Base-by-base conservation (phyloP, 1,140 invertebrate genomes). In the Hormaphis cornu region DNA sequence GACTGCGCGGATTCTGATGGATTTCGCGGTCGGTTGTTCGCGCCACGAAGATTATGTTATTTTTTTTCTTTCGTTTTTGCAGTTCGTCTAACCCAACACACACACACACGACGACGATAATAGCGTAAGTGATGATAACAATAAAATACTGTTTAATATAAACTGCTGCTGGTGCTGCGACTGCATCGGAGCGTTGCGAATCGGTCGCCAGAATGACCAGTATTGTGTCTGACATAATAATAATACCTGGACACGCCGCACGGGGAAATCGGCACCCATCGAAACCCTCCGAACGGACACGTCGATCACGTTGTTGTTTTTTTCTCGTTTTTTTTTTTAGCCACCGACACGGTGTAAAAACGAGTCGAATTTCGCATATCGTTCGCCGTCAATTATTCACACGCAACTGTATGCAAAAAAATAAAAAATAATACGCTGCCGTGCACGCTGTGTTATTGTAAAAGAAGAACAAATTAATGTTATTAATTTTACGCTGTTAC, bases 1-100 rank as follows among this genome's bases (percentile, higher is more conserved):
- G 61, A 66, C 42, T 35, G 12, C 5, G 40, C 40, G 30, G 24
- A 50, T 66, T 48, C 6, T 66, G n/a, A 20, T 10, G 44, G 61
- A 66, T 66, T 66, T 66, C 44, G 61, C 61, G 28, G 58, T 46
- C 54, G 26, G n/a, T n/a, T n/a, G n/a, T n/a, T n/a, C 54, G 12
- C 28, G 18, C 44, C 10, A n/a, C n/a, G 50, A 24, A 16, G 28
- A 50, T 22, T 28, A 35, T 46, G 30, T 28, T 10, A 30, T 61
- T 59, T 14, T 58, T 56, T 4, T 37, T 56, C 42, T 58, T n/a
- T 66, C 48, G 28, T 50, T 46, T n/a, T 7, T n/a, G 61, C 61
- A 50, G 58, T 61, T 61, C 58, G 58, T 61, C 46, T 61, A 61
- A 61, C 58, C 42, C 58, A 46, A 44, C 12, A 26, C 30, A 12